These are phyloP conservation scores for Menura novaehollandiae DNA, from an alignment of 2,113 vertebrate genomes.

Conservation along the genomic window DNA sequence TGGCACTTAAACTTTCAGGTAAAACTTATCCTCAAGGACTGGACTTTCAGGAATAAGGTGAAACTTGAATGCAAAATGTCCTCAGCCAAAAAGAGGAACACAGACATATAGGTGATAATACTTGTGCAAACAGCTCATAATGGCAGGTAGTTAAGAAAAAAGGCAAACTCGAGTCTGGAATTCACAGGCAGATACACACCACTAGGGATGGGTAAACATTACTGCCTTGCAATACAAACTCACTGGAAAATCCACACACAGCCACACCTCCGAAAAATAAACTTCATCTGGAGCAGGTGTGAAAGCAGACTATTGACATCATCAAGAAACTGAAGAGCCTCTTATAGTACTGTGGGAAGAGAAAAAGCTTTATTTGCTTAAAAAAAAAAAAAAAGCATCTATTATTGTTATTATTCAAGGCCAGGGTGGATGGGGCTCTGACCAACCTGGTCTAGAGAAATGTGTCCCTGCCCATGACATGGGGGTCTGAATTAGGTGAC, in stretches of 20 bases:
- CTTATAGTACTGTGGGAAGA: not conserved
- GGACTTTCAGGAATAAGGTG: not conserved
- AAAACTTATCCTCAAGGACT: not conserved
- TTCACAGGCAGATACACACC: not conserved
- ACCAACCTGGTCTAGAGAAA: not conserved
- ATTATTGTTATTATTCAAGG: not conserved
- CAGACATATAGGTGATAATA: not conserved
- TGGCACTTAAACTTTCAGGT: not conserved
- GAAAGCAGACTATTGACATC: not conserved
- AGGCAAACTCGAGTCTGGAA: not conserved
- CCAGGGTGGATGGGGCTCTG: not conserved
- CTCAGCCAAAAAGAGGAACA: not conserved
- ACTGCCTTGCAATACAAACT: not conserved
- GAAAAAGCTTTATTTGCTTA: not conserved
- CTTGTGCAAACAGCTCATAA: not conserved
- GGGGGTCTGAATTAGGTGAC: fast-evolving
- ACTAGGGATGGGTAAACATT: not conserved
- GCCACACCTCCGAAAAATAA: not conserved
- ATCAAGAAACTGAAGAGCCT: not conserved
- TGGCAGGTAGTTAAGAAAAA: not conserved
- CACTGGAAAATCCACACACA: not conserved
- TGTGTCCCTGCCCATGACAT: not conserved
- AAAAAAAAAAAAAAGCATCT: not conserved
- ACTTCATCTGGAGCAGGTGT: not conserved
- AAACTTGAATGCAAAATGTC: not conserved